phyloP scores from a whole-genome alignment of 2,888 invertebrate species.

The Tachina fera region DNA sequence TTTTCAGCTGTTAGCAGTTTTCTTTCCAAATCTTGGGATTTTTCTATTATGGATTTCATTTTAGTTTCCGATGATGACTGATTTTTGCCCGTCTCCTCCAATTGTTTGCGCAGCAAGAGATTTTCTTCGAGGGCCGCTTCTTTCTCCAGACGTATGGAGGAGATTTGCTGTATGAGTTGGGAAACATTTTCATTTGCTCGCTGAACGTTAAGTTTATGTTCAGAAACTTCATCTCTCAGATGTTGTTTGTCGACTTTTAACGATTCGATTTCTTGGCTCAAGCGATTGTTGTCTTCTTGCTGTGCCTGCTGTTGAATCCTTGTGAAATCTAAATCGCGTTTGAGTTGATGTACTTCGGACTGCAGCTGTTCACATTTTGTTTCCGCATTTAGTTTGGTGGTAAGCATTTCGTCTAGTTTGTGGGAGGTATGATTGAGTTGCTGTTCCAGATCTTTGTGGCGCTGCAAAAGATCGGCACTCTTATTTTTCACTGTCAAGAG shows the following conservation, averaged over 20 bases:
- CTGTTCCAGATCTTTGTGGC: constrained; percentile 37
- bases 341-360: constrained; percentile 62
- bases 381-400: constrained; percentile 62
- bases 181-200: constrained; percentile 74
- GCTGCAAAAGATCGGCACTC: constrained; percentile 45
- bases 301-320: constrained; percentile 66
- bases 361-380: constrained; percentile 63
- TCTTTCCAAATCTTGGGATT: constrained; percentile 71
- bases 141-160: constrained; percentile 74
- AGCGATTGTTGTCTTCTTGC: constrained; percentile 52
- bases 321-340: constrained; percentile 59
- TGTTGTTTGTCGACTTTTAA: constrained; percentile 66
- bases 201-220: constrained; percentile 68
- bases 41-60: constrained; percentile 70
- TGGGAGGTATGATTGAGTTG: constrained; percentile 55
- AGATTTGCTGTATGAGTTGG: constrained; percentile 74
- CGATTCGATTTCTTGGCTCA: constrained; percentile 64
- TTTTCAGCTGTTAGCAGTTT: constrained; percentile 72
- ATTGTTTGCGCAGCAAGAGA: constrained; percentile 61
- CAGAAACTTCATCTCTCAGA: constrained; percentile 59
- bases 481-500: constrained; percentile 39
- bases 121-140: constrained; percentile 72
- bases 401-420: constrained; percentile 63
- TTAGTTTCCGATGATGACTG: constrained; percentile 68
- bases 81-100: constrained; percentile 68